Percentiles rank a stretch among this genome's conserved stretches.
These are phyloP conservation scores for Mallateleia sp. DNA, from an alignment of 2,888 invertebrate genomes.

Conservation along the genomic window DNA sequence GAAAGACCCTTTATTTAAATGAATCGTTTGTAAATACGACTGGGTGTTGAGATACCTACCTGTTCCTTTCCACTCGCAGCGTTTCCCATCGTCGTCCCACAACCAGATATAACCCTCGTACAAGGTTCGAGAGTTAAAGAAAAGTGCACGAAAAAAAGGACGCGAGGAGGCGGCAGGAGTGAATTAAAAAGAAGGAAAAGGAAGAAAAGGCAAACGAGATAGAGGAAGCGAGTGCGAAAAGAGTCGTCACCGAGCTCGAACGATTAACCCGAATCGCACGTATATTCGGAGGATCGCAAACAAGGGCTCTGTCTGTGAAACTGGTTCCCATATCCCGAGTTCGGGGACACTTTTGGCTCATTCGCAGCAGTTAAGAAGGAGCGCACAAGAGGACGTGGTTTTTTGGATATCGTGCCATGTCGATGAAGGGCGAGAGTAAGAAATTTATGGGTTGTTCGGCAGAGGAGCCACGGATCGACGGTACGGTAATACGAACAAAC, in stretches of 20 bases:
- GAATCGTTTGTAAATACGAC: conserved; percentile 86
- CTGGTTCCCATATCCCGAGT: conserved; percentile 82
- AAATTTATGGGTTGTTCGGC: conserved; percentile 81
- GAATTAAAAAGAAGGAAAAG: conserved; percentile 57
- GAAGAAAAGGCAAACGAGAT: conserved; percentile 54
- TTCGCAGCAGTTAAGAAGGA: conserved; percentile 60
- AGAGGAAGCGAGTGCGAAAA: conserved; percentile 72
- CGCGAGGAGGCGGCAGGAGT: conserved; percentile 76
- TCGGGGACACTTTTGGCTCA: conserved; percentile 79
- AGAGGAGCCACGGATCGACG: conserved; percentile 77
- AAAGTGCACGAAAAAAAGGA: conserved; percentile 65
- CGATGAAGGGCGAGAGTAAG: conserved; percentile 79
- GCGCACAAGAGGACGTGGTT: conserved; percentile 69
- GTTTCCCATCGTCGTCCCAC: conserved; percentile 74
- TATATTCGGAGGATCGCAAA: conserved; percentile 86
- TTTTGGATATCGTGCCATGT: conserved; percentile 76
- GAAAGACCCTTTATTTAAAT: conserved; percentile 86
- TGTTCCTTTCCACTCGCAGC: conserved; percentile 70
- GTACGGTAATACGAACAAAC: conserved; percentile 83
- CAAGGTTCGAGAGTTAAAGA: conserved; percentile 69
- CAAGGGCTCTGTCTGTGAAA: conserved; percentile 84
- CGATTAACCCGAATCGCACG: conserved; percentile 87
- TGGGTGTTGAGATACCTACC: conserved; percentile 75
- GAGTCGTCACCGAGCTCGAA: conserved; percentile 77
- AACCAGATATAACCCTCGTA: conserved; percentile 74